A percentile compares a stretch with the other conserved stretches of the same genome.
Evolutionary conservation across 2,888 invertebrate genomes (phyloP).

Genomic region (Ophion slaviceki): DNA sequence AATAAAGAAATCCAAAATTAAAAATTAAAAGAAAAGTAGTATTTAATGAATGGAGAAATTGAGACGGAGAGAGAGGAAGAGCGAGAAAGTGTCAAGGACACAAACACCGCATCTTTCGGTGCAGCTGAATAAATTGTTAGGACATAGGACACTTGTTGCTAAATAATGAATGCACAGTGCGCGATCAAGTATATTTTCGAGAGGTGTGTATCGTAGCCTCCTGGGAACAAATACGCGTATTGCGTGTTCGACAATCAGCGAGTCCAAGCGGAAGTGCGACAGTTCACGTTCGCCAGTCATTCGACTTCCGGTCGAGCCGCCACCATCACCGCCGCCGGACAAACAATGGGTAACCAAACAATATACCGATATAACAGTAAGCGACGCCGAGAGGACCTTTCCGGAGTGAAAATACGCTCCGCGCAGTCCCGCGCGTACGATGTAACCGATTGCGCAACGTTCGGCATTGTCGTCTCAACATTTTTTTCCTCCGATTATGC

Average conservation of each 20-base stretch:
- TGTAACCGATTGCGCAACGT: background rate
- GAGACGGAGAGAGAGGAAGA: too few species aligned
- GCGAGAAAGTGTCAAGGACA: too few species aligned
- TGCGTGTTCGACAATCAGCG: slow-evolving; percentile 20
- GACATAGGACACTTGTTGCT: slow-evolving; percentile 11
- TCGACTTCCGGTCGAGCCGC: slow-evolving; percentile 27
- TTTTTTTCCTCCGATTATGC: background rate
- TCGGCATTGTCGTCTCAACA: background rate
- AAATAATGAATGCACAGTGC: background rate
- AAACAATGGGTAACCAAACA: slow-evolving; percentile 40
- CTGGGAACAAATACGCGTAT: background rate
- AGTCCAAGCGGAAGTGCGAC: slow-evolving; percentile 37
- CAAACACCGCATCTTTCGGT: background rate
- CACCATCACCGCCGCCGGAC: background rate
- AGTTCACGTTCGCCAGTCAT: slow-evolving; percentile 28
- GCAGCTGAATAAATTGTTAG: background rate
- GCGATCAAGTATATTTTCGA: slow-evolving; percentile 1
- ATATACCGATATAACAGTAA: slow-evolving; percentile 17
- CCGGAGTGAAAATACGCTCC: background rate
- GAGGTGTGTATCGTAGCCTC: background rate
- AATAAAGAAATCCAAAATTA: too few species aligned
- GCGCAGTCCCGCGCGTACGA: background rate
- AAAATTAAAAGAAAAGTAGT: too few species aligned
- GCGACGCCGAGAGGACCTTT: slow-evolving; percentile 19
- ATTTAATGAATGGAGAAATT: too few species aligned